These are phyloP conservation scores for Alligator sinensis DNA, from an alignment of 2,113 vertebrate species.

Conservation along the genomic window DNA sequence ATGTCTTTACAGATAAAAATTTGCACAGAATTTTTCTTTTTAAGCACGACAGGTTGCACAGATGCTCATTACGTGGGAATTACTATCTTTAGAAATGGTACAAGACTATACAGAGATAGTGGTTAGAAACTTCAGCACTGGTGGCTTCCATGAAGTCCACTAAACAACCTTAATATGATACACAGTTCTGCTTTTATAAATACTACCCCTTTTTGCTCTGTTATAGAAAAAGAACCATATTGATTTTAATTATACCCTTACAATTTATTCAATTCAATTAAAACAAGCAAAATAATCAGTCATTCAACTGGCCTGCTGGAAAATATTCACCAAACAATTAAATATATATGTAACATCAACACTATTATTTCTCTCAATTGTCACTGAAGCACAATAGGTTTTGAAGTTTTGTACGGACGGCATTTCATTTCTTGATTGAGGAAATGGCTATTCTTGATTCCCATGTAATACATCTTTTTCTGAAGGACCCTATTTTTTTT, in stretches of 20 bases:
- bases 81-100: background rate
- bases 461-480: background rate
- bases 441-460: background rate
- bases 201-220: background rate
- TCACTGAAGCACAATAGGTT: background rate
- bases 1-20: background rate
- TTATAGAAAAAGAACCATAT: background rate
- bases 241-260: background rate
- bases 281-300: background rate
- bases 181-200: background rate
- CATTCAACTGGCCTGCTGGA: background rate
- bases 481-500: background rate
- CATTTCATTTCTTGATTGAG: background rate
- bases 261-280: background rate
- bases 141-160: background rate
- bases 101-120: background rate
- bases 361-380: background rate
- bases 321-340: background rate
- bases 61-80: background rate
- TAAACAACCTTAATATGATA: background rate
- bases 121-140: background rate
- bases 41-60: background rate
- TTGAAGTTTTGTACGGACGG: background rate
- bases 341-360: background rate
- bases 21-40: background rate